These are phyloP conservation scores for Drosophila truncata DNA, from an alignment of 1,140 invertebrate species.

Conservation along the genomic window DNA sequence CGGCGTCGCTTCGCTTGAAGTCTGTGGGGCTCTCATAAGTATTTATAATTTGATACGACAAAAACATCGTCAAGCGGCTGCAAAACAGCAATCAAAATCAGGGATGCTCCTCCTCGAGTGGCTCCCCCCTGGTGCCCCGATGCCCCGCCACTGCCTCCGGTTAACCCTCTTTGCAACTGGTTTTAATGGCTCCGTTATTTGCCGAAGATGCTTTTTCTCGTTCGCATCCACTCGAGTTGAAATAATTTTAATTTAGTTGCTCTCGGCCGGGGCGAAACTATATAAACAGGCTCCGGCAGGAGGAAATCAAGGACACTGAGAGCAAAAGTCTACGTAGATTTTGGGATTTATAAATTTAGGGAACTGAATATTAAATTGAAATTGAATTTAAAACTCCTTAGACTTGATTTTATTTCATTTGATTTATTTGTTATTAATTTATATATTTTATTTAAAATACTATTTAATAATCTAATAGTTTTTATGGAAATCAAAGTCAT, in stretches of 20 bases:
- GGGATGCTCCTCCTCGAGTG: slow-evolving; percentile 32
- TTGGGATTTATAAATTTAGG: background rate
- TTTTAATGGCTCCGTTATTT: slow-evolving; percentile 77
- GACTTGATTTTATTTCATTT: too few species aligned
- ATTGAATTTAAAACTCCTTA: too few species aligned
- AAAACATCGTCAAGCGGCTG: slow-evolving; percentile 52
- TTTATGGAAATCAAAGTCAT: too few species aligned
- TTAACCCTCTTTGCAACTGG: slow-evolving; percentile 55
- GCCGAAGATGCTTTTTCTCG: slow-evolving; percentile 45
- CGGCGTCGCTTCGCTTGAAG: slow-evolving; percentile 15
- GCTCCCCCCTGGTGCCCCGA: background rate
- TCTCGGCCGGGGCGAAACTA: slow-evolving; percentile 51
- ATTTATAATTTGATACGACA: slow-evolving; percentile 72
- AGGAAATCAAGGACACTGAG: slow-evolving; percentile 7
- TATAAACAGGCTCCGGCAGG: slow-evolving; percentile 65
- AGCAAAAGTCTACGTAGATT: background rate
- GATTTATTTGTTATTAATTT: too few species aligned
- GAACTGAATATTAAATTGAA: background rate
- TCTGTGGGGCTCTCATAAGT: slow-evolving; percentile 42
- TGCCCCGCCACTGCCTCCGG: background rate
- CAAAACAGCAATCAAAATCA: slow-evolving; percentile 70
- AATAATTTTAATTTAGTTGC: slow-evolving; percentile 81
- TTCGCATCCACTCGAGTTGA: slow-evolving; percentile 74
- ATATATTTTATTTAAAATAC: too few species aligned
- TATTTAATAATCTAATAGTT: too few species aligned